Evolutionary conservation across 2,113 vertebrate species (phyloP), one percentile per base, ranked within the genome.

Genomic region (Sebastes schlegelii): DNA sequence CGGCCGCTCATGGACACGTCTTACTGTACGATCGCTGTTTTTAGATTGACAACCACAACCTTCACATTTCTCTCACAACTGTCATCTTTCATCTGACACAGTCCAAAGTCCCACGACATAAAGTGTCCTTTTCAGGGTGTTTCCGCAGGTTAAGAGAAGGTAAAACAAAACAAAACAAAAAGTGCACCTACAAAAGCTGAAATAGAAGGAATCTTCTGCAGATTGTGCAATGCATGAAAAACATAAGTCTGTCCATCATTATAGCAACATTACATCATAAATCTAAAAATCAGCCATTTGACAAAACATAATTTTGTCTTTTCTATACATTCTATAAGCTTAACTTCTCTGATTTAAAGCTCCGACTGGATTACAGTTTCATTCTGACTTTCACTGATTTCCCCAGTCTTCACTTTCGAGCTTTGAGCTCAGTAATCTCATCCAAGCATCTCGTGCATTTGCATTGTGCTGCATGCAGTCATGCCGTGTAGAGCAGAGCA

Each of bases 361-460:
- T 62, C 55, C 11, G 64, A 77, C 23, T 49, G 43, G 54, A 51
- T 78, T 58, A 34, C 51, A 45, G 48, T 63, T 64, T 57, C 49
- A 19, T 40, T 82, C 54, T 2, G n/a, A 40, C 34, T 57, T 57
- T 21, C 40, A 21, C 64, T n/a, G n/a, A n/a, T n/a, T 58, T 40
- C 42, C 46, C 14, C 16, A 52, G 6, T 49, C 62, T 51, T 61
- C 76, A 51, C n/a, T 57, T 73, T 64, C 57, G 8, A 65, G 55
- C n/a, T 45, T n/a, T 8, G 51, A 67, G n/a, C 80, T 9, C 52
- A 9, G 19, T 74, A 58, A 84, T 74, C 63, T 79, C 63, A 62
- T 6, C 57, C 14, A 1, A 43, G 26, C 55, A 34, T 40, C 45
- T 71, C 57, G 17, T 23, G 65, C 19, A 7, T 78, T 70, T 81